phyloP scores from a whole-genome alignment of 2,113 vertebrate genomes.

The Chaetodon trifascialis region DNA sequence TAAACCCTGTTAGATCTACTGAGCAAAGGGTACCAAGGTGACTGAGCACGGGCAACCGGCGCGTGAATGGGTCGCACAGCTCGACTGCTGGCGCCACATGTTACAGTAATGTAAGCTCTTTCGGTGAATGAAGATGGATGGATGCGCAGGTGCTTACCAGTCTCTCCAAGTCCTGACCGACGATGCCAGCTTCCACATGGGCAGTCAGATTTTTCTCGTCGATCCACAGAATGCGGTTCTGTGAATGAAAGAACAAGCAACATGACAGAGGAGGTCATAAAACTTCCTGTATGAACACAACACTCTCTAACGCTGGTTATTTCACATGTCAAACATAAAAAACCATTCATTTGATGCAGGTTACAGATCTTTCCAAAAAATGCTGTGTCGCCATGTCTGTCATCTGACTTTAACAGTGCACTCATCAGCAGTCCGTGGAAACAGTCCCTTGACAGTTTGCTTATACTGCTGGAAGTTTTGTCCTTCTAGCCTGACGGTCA shows the following conservation, averaged over 20 bases:
- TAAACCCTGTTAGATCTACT: conserved; percentile 34
- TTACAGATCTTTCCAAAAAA: conserved; percentile 36
- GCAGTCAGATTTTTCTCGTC: conserved; percentile 98
- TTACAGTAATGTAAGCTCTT: conserved; percentile 21
- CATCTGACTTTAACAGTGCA: conserved; percentile 16
- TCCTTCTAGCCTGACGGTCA: conserved; percentile 38
- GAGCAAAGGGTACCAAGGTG: conserved; percentile 63
- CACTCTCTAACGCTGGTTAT: neutral
- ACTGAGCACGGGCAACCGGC: conserved; percentile 35
- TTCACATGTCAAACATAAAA: conserved; percentile 16
- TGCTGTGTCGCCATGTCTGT: conserved; percentile 30
- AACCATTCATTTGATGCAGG: neutral
- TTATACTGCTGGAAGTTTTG: conserved; percentile 27
- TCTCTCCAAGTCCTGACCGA: conserved; percentile 97
- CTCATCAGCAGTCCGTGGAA: conserved; percentile 2
- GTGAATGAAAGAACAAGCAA: conserved; percentile 28
- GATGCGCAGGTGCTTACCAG: conserved; percentile 84
- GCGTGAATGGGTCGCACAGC: conserved; percentile 18
- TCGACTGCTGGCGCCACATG: conserved; percentile 13
- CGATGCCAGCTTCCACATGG: conserved; percentile 95
- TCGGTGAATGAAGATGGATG: conserved; percentile 36
- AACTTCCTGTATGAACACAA: conserved; percentile 23
- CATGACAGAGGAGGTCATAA: conserved; percentile 12
- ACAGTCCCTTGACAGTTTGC: conserved; percentile 33
- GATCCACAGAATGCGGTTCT: conserved; percentile 98